A percentile compares a stretch with the other conserved stretches of the same genome.
Conservation (phyloP, 2,888 invertebrate genomes). For the Pandemis cinnamomeana region DNA sequence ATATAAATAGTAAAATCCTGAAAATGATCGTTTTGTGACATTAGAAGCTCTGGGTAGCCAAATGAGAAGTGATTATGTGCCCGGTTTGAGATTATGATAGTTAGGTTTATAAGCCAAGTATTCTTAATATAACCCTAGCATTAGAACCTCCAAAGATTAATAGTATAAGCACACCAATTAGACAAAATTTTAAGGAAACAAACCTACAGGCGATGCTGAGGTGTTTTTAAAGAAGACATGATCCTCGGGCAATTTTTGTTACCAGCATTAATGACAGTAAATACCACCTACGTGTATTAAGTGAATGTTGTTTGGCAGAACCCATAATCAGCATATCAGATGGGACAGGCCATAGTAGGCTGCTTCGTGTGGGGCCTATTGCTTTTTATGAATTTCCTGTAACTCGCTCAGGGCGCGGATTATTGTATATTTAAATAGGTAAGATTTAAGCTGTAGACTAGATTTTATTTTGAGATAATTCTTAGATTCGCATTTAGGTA, state of each 20-base stretch:
- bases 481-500: neutral
- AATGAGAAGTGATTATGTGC: no score
- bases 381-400: slow-evolving; percentile 31
- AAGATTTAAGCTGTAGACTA: neutral
- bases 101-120: neutral
- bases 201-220: neutral
- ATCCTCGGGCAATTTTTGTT: slow-evolving; percentile 12
- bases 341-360: slow-evolving; percentile 26
- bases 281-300: slow-evolving; percentile 28
- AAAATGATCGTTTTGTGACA: no score
- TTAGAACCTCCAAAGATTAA: slow-evolving; percentile 1
- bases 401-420: slow-evolving; percentile 7
- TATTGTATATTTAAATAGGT: slow-evolving; percentile 1
- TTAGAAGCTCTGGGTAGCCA: no score
- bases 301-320: slow-evolving; percentile 35
- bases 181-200: neutral
- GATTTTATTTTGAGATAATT: slow-evolving; percentile 15
- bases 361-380: slow-evolving; percentile 36
- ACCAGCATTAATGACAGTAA: slow-evolving; percentile 34
- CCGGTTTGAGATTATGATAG: no score
- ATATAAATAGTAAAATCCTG: no score
- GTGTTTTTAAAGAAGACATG: slow-evolving; percentile 15
- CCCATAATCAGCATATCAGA: slow-evolving; percentile 33
- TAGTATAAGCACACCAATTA: neutral
- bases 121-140: neutral